These are phyloP conservation scores for Hypotaenidia okinawae DNA, from an alignment of 2,797 vertebrate species.

Conservation along the genomic window DNA sequence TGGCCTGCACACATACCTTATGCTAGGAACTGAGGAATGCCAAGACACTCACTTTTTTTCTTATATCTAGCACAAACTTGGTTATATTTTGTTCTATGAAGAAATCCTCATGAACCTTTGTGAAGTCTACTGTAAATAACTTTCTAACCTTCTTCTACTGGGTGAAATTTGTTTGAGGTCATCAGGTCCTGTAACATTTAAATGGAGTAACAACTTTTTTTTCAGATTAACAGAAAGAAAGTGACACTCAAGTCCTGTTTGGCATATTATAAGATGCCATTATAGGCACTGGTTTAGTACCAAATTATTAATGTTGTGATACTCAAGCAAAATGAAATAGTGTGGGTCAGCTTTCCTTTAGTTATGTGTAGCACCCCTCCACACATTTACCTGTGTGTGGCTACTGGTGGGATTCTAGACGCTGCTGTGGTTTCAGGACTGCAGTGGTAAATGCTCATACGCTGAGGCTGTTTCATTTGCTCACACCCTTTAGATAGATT, in stretches of 20 bases:
- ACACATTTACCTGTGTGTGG: background rate
- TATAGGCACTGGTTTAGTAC: background rate
- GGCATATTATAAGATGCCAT: background rate
- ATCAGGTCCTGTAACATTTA: background rate
- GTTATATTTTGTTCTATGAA: background rate
- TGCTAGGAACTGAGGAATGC: background rate
- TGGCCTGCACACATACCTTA: background rate
- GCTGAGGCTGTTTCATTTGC: background rate
- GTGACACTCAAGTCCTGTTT: background rate
- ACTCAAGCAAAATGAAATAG: background rate
- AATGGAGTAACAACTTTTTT: background rate
- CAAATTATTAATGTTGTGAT: background rate
- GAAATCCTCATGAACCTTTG: background rate
- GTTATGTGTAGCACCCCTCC: background rate
- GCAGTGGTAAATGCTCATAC: accelerated
- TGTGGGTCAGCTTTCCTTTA: background rate
- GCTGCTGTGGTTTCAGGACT: background rate
- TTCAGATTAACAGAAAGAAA: background rate
- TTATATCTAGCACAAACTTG: background rate
- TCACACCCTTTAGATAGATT: background rate
- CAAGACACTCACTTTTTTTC: background rate
- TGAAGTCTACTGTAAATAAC: background rate
- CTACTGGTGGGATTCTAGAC: background rate
- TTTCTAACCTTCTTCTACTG: background rate
- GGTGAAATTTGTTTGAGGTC: background rate